These are phyloP conservation scores for Bembecia ichneumoniformis DNA, from an alignment of 2,888 invertebrate species.

Conservation along the genomic window DNA sequence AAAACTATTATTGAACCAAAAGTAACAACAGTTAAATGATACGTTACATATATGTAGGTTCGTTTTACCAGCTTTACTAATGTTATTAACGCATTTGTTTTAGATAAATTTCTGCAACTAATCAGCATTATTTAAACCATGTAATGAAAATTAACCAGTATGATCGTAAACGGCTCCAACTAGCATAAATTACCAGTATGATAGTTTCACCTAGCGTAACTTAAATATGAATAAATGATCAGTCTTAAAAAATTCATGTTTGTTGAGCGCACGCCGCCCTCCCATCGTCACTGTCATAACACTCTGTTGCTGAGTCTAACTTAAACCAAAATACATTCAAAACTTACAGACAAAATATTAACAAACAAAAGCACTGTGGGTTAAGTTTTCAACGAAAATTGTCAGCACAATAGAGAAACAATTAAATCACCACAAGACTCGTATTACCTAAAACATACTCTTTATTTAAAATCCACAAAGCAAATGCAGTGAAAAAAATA, in stretches of 20 bases:
- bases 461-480: constrained; percentile 23
- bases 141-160: too few species aligned
- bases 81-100: too few species aligned
- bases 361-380: constrained; percentile 58
- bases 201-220: constrained; percentile 38
- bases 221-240: constrained; percentile 69
- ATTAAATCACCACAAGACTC: constrained; percentile 26
- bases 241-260: constrained; percentile 62
- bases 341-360: constrained; percentile 52
- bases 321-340: constrained; percentile 48
- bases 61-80: too few species aligned
- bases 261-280: constrained; percentile 30
- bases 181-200: too few species aligned
- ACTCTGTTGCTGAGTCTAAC: constrained; percentile 67
- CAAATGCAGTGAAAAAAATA: constrained; percentile 22
- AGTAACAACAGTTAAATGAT: too few species aligned
- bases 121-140: too few species aligned
- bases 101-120: too few species aligned
- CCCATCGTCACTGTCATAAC: constrained; percentile 38
- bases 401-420: constrained; percentile 45
- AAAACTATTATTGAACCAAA: too few species aligned
- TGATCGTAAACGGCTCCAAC: too few species aligned
- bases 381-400: constrained; percentile 48
- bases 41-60: too few species aligned
- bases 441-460: constrained; percentile 32